Percentiles rank a stretch among this genome's conserved stretches.
Conservation (phyloP, 2,797 vertebrate genomes). For the Falco columbarius region DNA sequence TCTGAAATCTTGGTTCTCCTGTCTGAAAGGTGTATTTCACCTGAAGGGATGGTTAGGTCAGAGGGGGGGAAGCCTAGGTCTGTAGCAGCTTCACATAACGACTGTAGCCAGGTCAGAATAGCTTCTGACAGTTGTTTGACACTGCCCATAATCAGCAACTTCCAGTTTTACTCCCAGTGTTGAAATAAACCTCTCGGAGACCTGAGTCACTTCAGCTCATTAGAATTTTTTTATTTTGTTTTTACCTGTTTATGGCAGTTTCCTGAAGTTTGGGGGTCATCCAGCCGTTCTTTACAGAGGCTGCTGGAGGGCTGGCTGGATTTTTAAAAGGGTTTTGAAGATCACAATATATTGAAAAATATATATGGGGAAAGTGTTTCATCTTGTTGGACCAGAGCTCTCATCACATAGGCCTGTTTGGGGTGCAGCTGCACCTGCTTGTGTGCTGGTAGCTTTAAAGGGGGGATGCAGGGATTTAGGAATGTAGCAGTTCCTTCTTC, state of each 20-base stretch:
- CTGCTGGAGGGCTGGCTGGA: not conserved
- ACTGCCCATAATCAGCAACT: not conserved
- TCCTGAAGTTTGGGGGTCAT: not conserved
- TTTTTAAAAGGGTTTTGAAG: not conserved
- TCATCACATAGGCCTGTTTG: fast-evolving
- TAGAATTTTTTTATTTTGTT: not conserved
- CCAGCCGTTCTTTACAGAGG: not conserved
- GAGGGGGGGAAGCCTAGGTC: not conserved
- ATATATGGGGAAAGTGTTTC: not conserved
- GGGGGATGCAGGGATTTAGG: not conserved
- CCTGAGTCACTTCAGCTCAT: not conserved
- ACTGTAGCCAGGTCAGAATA: fast-evolving
- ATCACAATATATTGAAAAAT: not conserved
- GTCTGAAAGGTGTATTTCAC: not conserved
- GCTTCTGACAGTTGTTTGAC: not conserved
- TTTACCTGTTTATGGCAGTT: not conserved
- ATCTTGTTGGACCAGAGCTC: not conserved
- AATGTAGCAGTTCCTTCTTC: not conserved
- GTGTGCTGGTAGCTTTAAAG: not conserved
- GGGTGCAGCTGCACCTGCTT: not conserved
- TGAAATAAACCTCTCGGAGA: not conserved
- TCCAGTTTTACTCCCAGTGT: not conserved
- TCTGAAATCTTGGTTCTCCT: not conserved
- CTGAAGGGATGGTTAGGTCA: not conserved
- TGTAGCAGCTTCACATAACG: not conserved